Evolutionary conservation across 2,888 invertebrate species (phyloP).

Genomic region (Cheilosia soror): DNA sequence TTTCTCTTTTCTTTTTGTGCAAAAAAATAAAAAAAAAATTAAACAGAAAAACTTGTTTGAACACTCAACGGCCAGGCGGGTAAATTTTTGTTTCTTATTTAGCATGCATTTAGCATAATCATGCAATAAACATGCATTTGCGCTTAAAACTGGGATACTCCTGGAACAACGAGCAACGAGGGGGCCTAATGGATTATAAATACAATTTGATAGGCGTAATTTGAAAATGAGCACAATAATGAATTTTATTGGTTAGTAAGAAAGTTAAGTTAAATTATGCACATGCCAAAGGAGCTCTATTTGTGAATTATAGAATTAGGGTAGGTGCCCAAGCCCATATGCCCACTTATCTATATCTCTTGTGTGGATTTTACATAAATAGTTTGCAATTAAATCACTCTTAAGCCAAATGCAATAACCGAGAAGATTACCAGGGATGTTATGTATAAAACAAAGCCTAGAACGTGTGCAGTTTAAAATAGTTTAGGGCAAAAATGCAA

Average conservation of each 20-base stretch:
- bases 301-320: background rate
- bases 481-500: no score
- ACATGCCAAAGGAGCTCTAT: background rate
- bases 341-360: no score
- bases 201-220: conserved; percentile 52
- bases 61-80: conserved; percentile 40
- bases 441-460: no score
- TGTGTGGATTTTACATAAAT: no score
- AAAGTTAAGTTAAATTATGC: background rate
- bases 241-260: conserved; percentile 39
- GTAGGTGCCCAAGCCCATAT: background rate
- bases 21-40: conserved; percentile 28
- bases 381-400: no score
- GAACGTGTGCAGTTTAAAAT: no score
- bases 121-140: conserved; percentile 73
- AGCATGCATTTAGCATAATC: conserved; percentile 73
- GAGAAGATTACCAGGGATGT: no score
- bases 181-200: conserved; percentile 56
- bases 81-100: conserved; percentile 50
- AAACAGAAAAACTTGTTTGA: conserved; percentile 24
- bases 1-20: conserved; percentile 43
- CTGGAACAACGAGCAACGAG: background rate
- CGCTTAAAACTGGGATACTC: conserved; percentile 48
- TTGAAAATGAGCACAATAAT: conserved; percentile 50
- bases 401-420: no score